phyloP scores from a whole-genome alignment of 1,140 invertebrate genomes.

The Ostrea denselamellosa region DNA sequence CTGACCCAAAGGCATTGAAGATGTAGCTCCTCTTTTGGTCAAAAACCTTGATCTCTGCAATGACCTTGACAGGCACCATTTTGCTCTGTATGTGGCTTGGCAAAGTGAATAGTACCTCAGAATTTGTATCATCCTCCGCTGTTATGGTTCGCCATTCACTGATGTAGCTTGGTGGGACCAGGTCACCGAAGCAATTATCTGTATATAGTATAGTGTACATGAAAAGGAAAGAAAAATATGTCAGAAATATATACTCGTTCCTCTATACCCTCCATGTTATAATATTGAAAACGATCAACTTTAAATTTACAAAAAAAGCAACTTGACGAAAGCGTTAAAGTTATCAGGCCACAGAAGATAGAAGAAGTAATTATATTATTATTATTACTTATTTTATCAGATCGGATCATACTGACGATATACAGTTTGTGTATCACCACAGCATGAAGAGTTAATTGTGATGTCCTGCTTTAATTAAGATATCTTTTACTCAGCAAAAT shows the following conservation, averaged over 20 bases:
- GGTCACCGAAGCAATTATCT: background rate
- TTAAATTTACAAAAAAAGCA: background rate
- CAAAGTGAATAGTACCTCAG: background rate
- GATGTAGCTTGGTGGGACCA: background rate
- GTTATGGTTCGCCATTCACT: background rate
- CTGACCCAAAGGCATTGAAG: background rate
- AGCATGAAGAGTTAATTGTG: no score
- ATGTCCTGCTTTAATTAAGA: no score
- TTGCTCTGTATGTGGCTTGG: background rate
- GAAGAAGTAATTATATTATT: no score
- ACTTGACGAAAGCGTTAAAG: no score
- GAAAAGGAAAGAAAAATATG: no score
- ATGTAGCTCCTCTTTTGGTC: background rate
- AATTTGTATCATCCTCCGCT: background rate
- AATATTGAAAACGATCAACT: background rate
- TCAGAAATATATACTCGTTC: no score
- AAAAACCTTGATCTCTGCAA: background rate
- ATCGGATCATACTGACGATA: no score
- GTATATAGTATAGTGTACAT: background rate
- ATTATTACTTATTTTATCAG: no score
- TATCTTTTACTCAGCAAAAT: no score
- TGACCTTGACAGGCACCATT: background rate
- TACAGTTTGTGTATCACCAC: no score
- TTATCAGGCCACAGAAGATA: no score
- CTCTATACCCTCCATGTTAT: background rate